phyloP scores from a whole-genome alignment of 2,113 vertebrate genomes.

The Junco hyemalis region DNA sequence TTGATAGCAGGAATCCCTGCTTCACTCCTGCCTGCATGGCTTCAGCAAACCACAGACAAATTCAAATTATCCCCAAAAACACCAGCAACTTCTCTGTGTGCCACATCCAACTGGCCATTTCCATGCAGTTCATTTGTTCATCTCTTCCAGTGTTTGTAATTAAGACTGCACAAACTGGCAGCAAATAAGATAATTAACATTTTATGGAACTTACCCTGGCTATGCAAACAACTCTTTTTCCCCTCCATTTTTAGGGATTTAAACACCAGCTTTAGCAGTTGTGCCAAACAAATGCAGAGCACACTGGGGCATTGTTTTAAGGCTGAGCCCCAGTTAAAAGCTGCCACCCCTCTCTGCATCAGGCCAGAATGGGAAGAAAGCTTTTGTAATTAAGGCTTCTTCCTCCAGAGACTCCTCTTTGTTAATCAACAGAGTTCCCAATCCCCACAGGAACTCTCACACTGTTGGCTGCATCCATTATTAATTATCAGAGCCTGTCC shows the following conservation, averaged over 20 bases:
- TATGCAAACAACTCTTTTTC: not conserved
- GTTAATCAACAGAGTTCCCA: conserved; percentile 60
- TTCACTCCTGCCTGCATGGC: not conserved
- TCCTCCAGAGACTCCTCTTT: conserved; percentile 62
- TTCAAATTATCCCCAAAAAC: fast-evolving
- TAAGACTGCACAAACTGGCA: not conserved
- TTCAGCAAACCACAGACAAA: not conserved
- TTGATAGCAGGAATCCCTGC: not conserved
- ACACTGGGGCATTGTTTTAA: not conserved
- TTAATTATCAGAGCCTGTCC: conserved; percentile 21
- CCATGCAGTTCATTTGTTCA: not conserved
- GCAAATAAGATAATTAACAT: not conserved
- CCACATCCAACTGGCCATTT: not conserved
- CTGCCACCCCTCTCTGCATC: not conserved
- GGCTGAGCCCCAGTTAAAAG: not conserved
- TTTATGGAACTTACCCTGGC: not conserved
- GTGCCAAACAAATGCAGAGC: not conserved
- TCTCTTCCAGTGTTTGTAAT: not conserved
- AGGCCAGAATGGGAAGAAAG: not conserved
- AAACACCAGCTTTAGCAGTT: not conserved
- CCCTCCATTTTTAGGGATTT: not conserved
- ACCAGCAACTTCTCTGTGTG: not conserved
- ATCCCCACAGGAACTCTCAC: conserved; percentile 33
- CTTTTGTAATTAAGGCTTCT: conserved; percentile 56
- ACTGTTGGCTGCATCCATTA: conserved; percentile 34